Conservation (phyloP, 2,113 vertebrate species). For the Chlamydotis undulata region DNA sequence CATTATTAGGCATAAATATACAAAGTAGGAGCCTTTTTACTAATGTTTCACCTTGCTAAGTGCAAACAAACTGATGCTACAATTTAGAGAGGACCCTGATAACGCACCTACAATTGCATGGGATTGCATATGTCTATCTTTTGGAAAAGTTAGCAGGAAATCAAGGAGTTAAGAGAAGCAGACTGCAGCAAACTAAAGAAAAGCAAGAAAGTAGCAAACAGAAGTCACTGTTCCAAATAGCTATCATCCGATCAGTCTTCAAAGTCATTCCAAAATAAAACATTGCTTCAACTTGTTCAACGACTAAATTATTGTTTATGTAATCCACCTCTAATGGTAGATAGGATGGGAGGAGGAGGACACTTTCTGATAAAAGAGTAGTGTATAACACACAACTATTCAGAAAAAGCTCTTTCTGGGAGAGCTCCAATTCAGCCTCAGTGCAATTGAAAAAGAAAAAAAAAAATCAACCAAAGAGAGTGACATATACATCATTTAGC, state of each 20-base stretch:
- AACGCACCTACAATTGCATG: background rate
- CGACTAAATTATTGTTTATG: background rate
- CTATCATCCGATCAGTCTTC: background rate
- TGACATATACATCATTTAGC: background rate
- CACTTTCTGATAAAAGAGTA: background rate
- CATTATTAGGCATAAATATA: background rate
- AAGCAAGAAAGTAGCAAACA: background rate
- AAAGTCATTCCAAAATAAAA: background rate
- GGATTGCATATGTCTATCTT: background rate
- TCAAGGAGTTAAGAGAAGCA: background rate
- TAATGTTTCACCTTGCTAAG: background rate
- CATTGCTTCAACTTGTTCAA: background rate
- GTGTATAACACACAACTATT: background rate
- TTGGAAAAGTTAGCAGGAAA: background rate
- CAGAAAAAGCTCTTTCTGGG: background rate
- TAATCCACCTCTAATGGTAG: background rate
- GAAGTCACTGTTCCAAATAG: background rate
- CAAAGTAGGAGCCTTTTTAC: background rate
- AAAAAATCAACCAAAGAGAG: background rate
- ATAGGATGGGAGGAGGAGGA: background rate
- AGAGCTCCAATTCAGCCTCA: background rate
- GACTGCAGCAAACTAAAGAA: background rate
- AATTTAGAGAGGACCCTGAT: background rate
- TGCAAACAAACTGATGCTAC: background rate
- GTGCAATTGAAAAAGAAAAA: background rate